Evolutionary conservation across 2,888 invertebrate species (phyloP).

Genomic region (Erebia epiphron): DNA sequence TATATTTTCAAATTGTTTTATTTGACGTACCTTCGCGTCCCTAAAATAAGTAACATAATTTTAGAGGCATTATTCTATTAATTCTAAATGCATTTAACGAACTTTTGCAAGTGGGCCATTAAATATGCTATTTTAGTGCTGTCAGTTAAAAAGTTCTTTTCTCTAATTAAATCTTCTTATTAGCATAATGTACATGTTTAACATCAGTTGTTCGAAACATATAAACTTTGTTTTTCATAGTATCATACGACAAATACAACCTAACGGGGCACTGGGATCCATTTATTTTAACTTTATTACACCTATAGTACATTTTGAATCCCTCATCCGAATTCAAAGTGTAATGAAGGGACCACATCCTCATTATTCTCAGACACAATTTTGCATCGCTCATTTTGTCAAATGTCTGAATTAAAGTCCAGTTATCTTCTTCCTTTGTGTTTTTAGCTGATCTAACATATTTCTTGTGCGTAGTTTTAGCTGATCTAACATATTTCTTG

Average conservation of each 20-base stretch:
- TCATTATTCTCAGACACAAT: not conserved
- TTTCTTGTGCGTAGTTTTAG: no score
- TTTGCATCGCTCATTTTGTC: not conserved
- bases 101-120: no score
- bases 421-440: not conserved
- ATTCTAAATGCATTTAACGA: no score
- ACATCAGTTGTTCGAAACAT: not conserved
- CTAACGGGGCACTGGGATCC: not conserved
- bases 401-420: constrained; percentile 1
- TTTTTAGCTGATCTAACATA: no score
- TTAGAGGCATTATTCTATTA: no score
- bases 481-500: no score
- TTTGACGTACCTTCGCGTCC: no score
- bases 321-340: not conserved
- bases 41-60: no score
- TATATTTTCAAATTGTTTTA: no score
- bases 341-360: constrained; percentile 1
- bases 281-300: constrained; percentile 4
- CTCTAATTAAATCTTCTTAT: not conserved
- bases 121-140: no score
- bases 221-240: not conserved
- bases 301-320: not conserved
- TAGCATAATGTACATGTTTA: not conserved
- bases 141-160: no score
- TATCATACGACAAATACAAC: not conserved